Conservation (phyloP, 2,888 invertebrate species). For the Dasysyrphus tricinctus region DNA sequence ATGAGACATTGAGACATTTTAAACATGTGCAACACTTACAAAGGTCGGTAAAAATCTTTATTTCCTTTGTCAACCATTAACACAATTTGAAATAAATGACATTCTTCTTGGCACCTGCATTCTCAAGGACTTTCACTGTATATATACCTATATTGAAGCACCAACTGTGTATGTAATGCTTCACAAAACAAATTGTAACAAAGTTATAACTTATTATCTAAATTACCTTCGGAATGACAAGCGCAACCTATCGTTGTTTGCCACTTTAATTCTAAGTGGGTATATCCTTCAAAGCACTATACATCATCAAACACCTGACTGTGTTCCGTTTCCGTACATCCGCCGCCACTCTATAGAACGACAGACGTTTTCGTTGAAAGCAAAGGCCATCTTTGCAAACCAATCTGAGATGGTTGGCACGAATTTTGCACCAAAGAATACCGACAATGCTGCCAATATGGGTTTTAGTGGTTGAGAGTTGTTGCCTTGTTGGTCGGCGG, state of each 20-base stretch:
- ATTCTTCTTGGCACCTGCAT: constrained; percentile 24
- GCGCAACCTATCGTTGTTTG: constrained; percentile 37
- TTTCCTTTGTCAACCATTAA: constrained; percentile 26
- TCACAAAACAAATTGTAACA: constrained; percentile 27
- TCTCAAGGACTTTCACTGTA: constrained; percentile 9
- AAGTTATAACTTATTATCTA: constrained; percentile 66
- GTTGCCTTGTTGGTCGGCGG: constrained; percentile 18
- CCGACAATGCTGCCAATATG: constrained; percentile 58
- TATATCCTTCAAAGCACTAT: constrained; percentile 50
- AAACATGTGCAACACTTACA: not conserved
- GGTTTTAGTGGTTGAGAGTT: constrained; percentile 34
- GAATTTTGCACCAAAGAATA: constrained; percentile 59
- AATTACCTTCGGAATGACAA: constrained; percentile 68
- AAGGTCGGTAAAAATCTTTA: not conserved
- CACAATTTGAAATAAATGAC: constrained; percentile 11
- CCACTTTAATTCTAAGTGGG: constrained; percentile 39
- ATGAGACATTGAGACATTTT: constrained; percentile 8
- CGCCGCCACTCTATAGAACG: not conserved
- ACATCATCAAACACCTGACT: constrained; percentile 65
- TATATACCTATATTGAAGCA: not conserved
- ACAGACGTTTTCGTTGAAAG: constrained; percentile 38
- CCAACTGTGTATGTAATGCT: not conserved
- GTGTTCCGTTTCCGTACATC: constrained; percentile 11
- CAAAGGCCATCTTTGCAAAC: constrained; percentile 66
- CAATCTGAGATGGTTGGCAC: constrained; percentile 70